Evolutionary conservation across 2,888 invertebrate species (phyloP).

Genomic region (Rhopalosiphum nymphaeae): DNA sequence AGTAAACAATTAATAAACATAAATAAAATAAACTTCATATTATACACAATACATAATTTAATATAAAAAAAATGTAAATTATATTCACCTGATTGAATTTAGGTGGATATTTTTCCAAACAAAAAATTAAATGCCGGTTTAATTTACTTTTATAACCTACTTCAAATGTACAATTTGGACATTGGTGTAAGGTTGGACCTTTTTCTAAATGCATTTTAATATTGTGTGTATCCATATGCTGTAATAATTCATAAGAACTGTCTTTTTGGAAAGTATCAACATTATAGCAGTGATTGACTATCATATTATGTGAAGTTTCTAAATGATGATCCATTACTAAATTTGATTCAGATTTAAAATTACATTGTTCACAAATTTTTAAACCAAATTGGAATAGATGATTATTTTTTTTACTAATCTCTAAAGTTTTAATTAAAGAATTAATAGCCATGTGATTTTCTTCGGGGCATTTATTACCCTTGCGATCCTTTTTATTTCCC

Average conservation of each 20-base stretch:
- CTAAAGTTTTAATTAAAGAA: constrained; percentile 86
- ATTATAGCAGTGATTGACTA: constrained; percentile 82
- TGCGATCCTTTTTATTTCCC: constrained; percentile 84
- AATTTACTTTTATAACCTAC: constrained; percentile 93
- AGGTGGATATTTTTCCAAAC: constrained; percentile 90
- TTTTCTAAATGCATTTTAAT: constrained; percentile 86
- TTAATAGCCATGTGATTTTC: constrained; percentile 82
- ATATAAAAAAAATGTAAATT: not conserved
- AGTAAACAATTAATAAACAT: not conserved
- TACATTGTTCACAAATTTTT: constrained; percentile 89
- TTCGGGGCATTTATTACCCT: constrained; percentile 76
- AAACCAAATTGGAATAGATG: constrained; percentile 81
- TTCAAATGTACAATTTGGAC: constrained; percentile 93
- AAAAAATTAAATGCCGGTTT: constrained; percentile 87
- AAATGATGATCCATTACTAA: constrained; percentile 88
- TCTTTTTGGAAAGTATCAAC: constrained; percentile 85
- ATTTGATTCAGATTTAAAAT: constrained; percentile 88
- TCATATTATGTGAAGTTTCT: constrained; percentile 88
- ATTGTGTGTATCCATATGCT: constrained; percentile 93
- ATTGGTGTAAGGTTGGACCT: constrained; percentile 89
- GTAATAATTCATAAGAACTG: constrained; percentile 88
- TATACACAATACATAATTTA: not conserved
- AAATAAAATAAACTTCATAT: not conserved
- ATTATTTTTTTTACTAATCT: constrained; percentile 88
- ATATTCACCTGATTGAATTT: constrained; percentile 78